Conservation (phyloP, 2,113 vertebrate genomes). For the Grantiella picta region DNA sequence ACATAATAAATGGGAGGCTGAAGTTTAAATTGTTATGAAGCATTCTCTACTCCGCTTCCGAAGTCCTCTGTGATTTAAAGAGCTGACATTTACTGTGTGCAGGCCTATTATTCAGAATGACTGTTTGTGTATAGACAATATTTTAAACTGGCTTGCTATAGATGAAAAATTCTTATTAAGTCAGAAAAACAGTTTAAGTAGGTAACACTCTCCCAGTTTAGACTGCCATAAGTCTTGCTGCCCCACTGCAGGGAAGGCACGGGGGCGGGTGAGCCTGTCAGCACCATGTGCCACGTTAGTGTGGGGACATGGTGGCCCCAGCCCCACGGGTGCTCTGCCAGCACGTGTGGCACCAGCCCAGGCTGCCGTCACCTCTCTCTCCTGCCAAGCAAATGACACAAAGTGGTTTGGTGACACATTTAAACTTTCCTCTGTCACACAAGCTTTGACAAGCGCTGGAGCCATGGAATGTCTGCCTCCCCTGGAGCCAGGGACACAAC, state of each 20-base stretch:
- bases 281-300: neutral
- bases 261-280: neutral
- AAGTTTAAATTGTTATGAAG: constrained; percentile 93
- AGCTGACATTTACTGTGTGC: constrained; percentile 95
- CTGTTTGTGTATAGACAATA: constrained; percentile 95
- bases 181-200: constrained; percentile 79
- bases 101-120: constrained; percentile 98
- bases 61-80: constrained; percentile 92
- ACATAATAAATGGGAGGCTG: constrained; percentile 91
- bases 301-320: neutral
- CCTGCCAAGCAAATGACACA: rapidly evolving
- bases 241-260: constrained; percentile 38
- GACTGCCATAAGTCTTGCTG: constrained; percentile 71
- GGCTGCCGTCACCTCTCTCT: rapidly evolving
- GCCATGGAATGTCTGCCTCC: neutral
- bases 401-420: rapidly evolving
- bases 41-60: constrained; percentile 81
- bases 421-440: neutral
- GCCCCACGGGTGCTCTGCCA: neutral
- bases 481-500: neutral
- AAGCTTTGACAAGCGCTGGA: neutral
- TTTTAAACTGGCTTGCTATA: constrained; percentile 87
- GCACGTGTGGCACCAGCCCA: rapidly evolving
- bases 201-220: constrained; percentile 78
- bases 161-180: constrained; percentile 90